A percentile compares a stretch with the other conserved stretches of the same genome.
phyloP scores from a whole-genome alignment of 2,113 vertebrate genomes.

The Pterophyllum scalare region DNA sequence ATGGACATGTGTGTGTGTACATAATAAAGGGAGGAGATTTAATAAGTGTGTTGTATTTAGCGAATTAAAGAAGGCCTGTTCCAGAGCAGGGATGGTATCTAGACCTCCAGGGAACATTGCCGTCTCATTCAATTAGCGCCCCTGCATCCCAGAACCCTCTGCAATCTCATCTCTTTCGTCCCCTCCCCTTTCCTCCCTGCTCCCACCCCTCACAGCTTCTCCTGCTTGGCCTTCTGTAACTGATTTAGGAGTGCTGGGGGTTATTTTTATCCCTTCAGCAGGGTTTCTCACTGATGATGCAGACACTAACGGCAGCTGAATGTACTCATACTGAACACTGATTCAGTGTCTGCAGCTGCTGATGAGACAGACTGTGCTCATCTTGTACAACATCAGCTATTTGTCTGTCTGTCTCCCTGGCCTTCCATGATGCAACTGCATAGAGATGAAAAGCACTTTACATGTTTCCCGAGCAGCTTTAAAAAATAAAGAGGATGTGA shows the following conservation, averaged over 20 bases:
- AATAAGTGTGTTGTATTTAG: slow-evolving; percentile 85
- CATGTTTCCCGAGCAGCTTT: background rate
- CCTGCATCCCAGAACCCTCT: slow-evolving; percentile 77
- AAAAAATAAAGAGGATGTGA: background rate
- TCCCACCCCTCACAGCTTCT: slow-evolving; percentile 40
- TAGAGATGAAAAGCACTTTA: slow-evolving; percentile 9
- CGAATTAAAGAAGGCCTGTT: slow-evolving; percentile 82
- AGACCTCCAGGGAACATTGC: slow-evolving; percentile 75
- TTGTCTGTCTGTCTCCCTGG: slow-evolving; percentile 35
- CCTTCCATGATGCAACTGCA: background rate
- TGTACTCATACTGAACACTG: slow-evolving; percentile 49
- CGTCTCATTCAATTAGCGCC: slow-evolving; percentile 88
- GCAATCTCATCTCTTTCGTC: slow-evolving; percentile 77
- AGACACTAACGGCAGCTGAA: slow-evolving; percentile 52
- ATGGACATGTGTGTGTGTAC: background rate
- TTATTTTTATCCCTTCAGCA: slow-evolving; percentile 75
- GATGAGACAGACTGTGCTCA: slow-evolving; percentile 41
- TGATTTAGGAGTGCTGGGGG: slow-evolving; percentile 69
- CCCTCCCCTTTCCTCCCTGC: slow-evolving; percentile 31
- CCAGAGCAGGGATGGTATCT: slow-evolving; percentile 74
- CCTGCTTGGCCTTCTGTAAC: slow-evolving; percentile 57
- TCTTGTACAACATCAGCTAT: slow-evolving; percentile 50
- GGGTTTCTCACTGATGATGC: slow-evolving; percentile 46
- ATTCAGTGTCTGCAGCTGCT: slow-evolving; percentile 40
- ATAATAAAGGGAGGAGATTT: slow-evolving; percentile 77